These are phyloP conservation scores for Drosophila buzzatii DNA, from an alignment of 2,888 invertebrate species.

Conservation along the genomic window DNA sequence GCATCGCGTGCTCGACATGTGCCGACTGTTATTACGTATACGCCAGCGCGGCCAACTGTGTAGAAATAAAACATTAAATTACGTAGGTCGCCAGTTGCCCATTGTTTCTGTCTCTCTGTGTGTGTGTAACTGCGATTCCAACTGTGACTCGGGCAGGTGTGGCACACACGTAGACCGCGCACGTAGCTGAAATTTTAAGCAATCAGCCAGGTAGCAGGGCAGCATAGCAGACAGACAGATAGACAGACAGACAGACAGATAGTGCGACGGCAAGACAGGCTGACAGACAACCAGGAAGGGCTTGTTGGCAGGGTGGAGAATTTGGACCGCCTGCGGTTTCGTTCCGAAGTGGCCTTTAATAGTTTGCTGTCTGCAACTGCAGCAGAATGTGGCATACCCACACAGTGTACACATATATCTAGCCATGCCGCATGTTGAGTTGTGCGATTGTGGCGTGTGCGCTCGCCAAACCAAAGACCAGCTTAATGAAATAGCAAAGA, in stretches of 20 bases:
- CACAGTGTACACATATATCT: not conserved
- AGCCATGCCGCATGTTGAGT: slow-evolving; percentile 22
- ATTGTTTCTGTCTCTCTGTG: slow-evolving; percentile 43
- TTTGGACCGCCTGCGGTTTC: slow-evolving; percentile 61
- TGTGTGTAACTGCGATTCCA: slow-evolving; percentile 7
- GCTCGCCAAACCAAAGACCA: slow-evolving; percentile 53
- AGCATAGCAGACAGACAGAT: not conserved
- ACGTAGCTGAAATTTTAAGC: slow-evolving; percentile 75
- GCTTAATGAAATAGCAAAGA: slow-evolving; percentile 72
- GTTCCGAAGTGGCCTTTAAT: slow-evolving; percentile 74
- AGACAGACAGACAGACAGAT: slow-evolving; percentile 10
- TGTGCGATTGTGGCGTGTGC: slow-evolving; percentile 47
- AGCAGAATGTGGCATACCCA: slow-evolving; percentile 47
- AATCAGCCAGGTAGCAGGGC: slow-evolving; percentile 54
- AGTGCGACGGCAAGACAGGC: slow-evolving; percentile 27
- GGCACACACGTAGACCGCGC: slow-evolving; percentile 66
- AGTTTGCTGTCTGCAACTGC: slow-evolving; percentile 77
- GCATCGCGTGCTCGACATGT: slow-evolving; percentile 74
- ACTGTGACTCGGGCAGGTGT: slow-evolving; percentile 63
- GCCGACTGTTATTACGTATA: slow-evolving; percentile 71
- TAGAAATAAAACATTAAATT: slow-evolving; percentile 79
- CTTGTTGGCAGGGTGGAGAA: slow-evolving; percentile 16
- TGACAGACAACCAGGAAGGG: slow-evolving; percentile 15
- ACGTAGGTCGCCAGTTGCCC: slow-evolving; percentile 57
- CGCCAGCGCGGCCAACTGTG: slow-evolving; percentile 66